Base-by-base conservation (phyloP, 2,888 invertebrate species). In the Dolomedes plantarius region DNA sequence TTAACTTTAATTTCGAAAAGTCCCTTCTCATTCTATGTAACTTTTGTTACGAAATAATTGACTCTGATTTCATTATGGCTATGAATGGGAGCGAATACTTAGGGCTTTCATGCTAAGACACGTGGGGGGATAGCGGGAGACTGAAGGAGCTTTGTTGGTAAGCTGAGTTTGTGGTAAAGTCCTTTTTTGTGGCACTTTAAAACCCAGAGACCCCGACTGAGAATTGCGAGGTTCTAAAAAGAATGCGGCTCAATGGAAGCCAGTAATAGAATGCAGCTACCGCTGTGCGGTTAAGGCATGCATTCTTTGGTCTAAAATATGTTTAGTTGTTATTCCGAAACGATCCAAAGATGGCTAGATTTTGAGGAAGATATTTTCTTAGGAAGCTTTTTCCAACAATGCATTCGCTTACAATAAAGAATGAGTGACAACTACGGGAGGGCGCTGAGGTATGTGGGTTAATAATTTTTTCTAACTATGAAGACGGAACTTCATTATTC, bases 171-270 rank as follows among this genome's bases (percentile, higher is more conserved):
- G 5, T 23, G 11, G 19, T 23, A 56, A 56, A 23, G 56, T 56
- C 23, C 56, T 23, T 56, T 56, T 56, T 56, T 56, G 56, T 56
- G 56, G 23, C 23, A 56, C 23, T 56, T 56, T 19, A 56, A 56
- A 23, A 6, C 5, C 56, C 56, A 1, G 56, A 1, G 23, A 23
- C 19, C 56, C 56, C 56, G 56, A 56, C 56, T 1, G 56, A 5
- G 56, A 23, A 23, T 23, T n/a, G 23, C 56, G 1, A 56, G 56
- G 23, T 2, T 56, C 46, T 19, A 19, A 6, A 5, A 16, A 56
- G 56, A 56, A 56, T 1, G 56, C 46, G 46, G 46, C 2, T 16
- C 46, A 46, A 11, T 46, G 16, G 16, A 46, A 46, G 46, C 16
- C 46, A 6, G 56, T 56, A 56, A 56, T 56, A 56, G 19, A 56